Evolutionary conservation across 2,113 vertebrate genomes (phyloP), one percentile per base, ranked within the genome.

Genomic region (Sylvia atricapilla): DNA sequence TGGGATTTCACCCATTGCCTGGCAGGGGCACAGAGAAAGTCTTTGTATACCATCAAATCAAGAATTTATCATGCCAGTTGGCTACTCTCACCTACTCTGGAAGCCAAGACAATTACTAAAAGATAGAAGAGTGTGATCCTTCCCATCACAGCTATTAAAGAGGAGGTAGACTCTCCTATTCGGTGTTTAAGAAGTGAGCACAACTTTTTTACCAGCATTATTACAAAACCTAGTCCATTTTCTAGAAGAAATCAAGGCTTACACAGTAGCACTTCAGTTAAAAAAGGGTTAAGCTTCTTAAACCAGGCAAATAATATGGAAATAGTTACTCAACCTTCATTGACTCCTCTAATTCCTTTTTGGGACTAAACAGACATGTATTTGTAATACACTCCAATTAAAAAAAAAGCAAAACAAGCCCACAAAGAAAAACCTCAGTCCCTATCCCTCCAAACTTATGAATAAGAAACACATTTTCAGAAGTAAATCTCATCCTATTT

Each of bases 311-410:
- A 78, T 84, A 89, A 81, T 79, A 84, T 53, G 60, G 66, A 94
- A 91, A 89, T 52, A 22, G 77, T 95, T 94, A 91, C 81, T 93
- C 67, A 94, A 59, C 9, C 46, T 83, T 56, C 63, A 67, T 7
- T 28, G 84, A 37, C 53, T 94, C 30, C 37, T 74, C 78, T 87
- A 87, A 84, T 91, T 92, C 64, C 35, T 87, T 95, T 92, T 70
- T 37, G 66, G 44, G 77, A 75, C 76, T 68, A 74, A 95, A 84
- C 20, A 87, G 60, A 41, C 31, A 52, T 25, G 44, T 56, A 94
- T 67, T 91, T 92, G 62, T 53, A 81, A 85, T 58, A 55, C 12
- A 58, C 1, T 7, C 33, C 35, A 90, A 86, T 83, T 55, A 44
- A 13, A 22, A 69, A 39, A 10, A 52, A 43, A 22, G 7, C 10